Evolutionary conservation across 2,113 vertebrate species (phyloP).

Genomic region (Pyrgilauda ruficollis): DNA sequence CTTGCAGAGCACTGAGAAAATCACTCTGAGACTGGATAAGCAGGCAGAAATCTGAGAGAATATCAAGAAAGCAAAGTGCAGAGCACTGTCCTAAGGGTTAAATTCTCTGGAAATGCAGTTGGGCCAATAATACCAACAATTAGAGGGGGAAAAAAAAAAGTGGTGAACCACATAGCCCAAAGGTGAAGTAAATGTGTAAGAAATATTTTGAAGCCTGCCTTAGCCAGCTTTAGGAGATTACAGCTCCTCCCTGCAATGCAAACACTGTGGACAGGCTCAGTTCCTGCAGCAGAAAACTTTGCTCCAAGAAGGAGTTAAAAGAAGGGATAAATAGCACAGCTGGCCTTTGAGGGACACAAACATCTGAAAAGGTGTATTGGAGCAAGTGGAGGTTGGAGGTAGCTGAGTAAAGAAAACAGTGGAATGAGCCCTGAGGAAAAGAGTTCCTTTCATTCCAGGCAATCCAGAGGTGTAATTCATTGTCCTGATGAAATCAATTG

Average conservation of each 20-base stretch:
- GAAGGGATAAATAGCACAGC: neutral
- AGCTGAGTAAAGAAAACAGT: neutral
- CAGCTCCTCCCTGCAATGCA: neutral
- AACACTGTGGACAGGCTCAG: neutral
- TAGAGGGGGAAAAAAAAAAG: fast-evolving
- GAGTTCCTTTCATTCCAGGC: slow-evolving; percentile 56
- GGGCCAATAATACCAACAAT: neutral
- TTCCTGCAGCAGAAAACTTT: neutral
- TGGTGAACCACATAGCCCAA: neutral
- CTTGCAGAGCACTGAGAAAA: neutral
- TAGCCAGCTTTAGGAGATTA: neutral
- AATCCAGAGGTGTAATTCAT: slow-evolving; percentile 27
- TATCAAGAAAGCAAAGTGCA: neutral
- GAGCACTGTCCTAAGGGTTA: neutral
- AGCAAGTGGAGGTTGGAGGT: neutral
- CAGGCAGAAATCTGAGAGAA: neutral
- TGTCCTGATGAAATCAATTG: slow-evolving; percentile 7
- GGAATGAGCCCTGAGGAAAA: slow-evolving; percentile 45
- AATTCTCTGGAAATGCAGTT: neutral
- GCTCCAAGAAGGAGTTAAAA: slow-evolving; percentile 17
- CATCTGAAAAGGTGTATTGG: neutral
- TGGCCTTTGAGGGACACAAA: neutral
- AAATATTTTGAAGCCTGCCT: neutral
- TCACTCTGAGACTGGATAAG: neutral
- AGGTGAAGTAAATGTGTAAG: neutral